Evolutionary conservation across 2,113 vertebrate species (phyloP), one percentile per base, ranked within the genome.

Genomic region (Microtus montanus): DNA sequence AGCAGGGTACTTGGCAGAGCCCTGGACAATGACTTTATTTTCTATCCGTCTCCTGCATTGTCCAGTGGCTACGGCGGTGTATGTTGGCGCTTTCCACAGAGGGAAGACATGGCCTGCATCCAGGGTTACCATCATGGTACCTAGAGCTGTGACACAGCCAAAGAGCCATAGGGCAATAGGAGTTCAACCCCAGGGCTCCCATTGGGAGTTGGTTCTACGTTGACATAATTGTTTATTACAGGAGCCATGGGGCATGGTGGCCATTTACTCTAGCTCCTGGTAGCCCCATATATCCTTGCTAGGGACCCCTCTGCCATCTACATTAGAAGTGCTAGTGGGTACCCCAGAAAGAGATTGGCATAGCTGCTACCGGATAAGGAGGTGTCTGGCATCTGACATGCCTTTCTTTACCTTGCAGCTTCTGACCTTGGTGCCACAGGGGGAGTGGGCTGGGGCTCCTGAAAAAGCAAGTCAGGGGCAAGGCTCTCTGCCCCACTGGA

Each of bases 71-170:
- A 9, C 15, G 7, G 1, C 7, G 22, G 70, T 47, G 33, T 13
- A 6, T n/a, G 58, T 26, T n/a, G 52, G 77, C 26, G 5, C 41
- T 20, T 28, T 26, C 38, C 44, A n/a, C 7, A 8, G 52, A 4
- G 20, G 2, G 15, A 10, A 13, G 1, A 3, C 3, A 35, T 41
- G 24, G 17, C 17, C 9, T 0, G 13, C 0, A 9, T 20, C 0
- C 1, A 28, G 0, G 28, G 38, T 28, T 15, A 20, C 44, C n/a
- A 0, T 1, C 0, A 0, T 5, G 10, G 54, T 0, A 14, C 22
- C 74, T 4, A 61, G 71, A 2, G 1, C n/a, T 2, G 86, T 1
- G 30, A 47, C 61, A 63, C 13, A 6, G 26, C 47, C 61, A 13
- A 4, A 70, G 33, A 33, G 70, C 49, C 10, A 0, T 0, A 0